These are phyloP conservation scores for Meriones unguiculatus DNA, from an alignment of 2,113 vertebrate species.

Conservation along the genomic window DNA sequence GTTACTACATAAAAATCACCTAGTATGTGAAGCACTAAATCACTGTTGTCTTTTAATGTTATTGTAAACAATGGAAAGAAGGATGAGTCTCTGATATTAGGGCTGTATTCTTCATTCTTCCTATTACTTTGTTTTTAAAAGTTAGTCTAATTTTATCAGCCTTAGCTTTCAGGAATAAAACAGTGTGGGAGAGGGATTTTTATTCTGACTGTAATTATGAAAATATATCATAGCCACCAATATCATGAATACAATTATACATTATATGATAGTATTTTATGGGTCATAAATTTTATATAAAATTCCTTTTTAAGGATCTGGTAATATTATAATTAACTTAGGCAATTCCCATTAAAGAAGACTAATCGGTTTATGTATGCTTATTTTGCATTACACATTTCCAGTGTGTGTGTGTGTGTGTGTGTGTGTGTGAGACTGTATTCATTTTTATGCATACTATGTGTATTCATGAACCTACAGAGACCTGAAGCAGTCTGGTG, in stretches of 20 bases:
- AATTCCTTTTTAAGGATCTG: not conserved
- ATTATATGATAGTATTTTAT: not conserved
- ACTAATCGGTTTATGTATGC: not conserved
- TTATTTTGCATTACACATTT: not conserved
- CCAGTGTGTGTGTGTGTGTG: not conserved
- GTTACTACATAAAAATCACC: not conserved
- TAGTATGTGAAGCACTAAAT: not conserved
- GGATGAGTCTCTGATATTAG: not conserved
- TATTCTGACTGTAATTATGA: not conserved
- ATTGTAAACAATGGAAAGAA: not conserved
- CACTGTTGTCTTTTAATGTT: not conserved
- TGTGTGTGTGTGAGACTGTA: not conserved
- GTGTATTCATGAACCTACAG: not conserved
- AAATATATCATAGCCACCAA: not conserved
- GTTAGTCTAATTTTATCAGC: not conserved
- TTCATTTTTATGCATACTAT: not conserved
- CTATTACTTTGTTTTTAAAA: not conserved
- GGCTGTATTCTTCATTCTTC: not conserved
- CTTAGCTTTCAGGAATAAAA: slow-evolving; percentile 30
- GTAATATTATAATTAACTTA: not conserved
- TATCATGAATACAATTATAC: not conserved
- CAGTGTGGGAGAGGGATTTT: not conserved
- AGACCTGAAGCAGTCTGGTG: not conserved
- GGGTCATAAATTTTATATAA: not conserved
- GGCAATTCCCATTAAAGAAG: not conserved